These are phyloP conservation scores for Micronisus gabar DNA, from an alignment of 2,113 vertebrate species.

Conservation along the genomic window DNA sequence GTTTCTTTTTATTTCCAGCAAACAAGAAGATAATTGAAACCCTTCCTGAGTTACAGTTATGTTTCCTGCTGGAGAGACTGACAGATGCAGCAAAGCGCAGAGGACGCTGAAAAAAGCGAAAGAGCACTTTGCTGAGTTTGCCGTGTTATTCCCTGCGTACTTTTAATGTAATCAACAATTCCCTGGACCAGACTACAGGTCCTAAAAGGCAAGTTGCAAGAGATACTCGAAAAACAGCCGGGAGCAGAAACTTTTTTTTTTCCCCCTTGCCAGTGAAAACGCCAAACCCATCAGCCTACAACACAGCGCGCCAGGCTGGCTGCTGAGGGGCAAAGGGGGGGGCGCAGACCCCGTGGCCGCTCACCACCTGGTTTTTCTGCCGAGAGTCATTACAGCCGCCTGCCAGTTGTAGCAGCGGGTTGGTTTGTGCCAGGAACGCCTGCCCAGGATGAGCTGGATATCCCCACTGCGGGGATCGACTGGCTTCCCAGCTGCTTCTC, in stretches of 20 bases:
- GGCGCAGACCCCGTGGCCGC: background rate
- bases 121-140: background rate
- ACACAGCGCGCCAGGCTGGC: background rate
- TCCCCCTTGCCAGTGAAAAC: background rate
- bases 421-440: background rate
- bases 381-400: background rate
- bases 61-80: slow-evolving; percentile 25
- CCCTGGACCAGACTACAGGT: background rate
- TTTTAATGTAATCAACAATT: background rate
- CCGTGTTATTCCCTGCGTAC: background rate
- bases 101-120: background rate
- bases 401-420: background rate
- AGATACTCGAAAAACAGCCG: background rate
- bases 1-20: slow-evolving; percentile 60
- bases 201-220: background rate
- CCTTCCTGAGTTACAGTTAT: slow-evolving; percentile 26
- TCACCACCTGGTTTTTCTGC: background rate
- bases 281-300: background rate
- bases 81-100: background rate
- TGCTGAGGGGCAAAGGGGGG: background rate
- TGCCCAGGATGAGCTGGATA: background rate
- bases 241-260: background rate
- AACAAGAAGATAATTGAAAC: slow-evolving; percentile 65
- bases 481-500: background rate
- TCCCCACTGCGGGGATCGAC: background rate